Evolutionary conservation across 2,113 vertebrate genomes (phyloP), one percentile per base, ranked within the genome.

Genomic region (Embiotoca jacksoni): DNA sequence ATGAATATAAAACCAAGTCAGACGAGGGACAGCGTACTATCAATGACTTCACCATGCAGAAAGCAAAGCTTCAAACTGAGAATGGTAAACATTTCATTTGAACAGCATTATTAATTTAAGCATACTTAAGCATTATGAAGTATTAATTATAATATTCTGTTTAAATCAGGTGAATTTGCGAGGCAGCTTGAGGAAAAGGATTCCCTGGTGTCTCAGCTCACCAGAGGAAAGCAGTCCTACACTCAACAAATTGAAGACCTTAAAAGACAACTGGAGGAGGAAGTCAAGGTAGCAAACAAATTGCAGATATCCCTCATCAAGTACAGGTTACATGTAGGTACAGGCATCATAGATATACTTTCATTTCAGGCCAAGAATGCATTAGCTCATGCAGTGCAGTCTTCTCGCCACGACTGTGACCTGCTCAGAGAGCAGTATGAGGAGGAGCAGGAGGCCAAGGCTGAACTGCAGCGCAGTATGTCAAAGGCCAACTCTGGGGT

Each of bases 231-330:
- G 58, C 78, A 75, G 66, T 84, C 96, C 4, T 95, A 94, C 57
- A 96, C 92, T 5, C 96, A 97, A 84, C 96, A 96, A 56, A 72
- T 95, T 88, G 96, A 96, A 47, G 96, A 97, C 76, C 93, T 96
- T 9, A 97, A 96, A 55, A 95, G 96, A 82, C 96, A 97, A 63
- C 73, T 97, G 6, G 96, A 88, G n/a, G 85, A 87, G 58, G 85
- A 87, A 75, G 33, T 75, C 53, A 87, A 87, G 78, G 85, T 84
- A 73, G 30, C 9, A 31, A 55, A 39, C 3, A 61, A 30, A n/a
- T 52, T 6, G 3, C 16, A 52, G n/a, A n/a, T n/a, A n/a, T n/a
- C n/a, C 6, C 10, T 1, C 41, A 41, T 62, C 41, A 31, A 78
- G 9, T n/a, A n/a, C n/a, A 23, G 23, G 23, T 55, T 2, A 60